Base-by-base conservation (phyloP, 2,888 invertebrate species). In the Agrotis clavis region DNA sequence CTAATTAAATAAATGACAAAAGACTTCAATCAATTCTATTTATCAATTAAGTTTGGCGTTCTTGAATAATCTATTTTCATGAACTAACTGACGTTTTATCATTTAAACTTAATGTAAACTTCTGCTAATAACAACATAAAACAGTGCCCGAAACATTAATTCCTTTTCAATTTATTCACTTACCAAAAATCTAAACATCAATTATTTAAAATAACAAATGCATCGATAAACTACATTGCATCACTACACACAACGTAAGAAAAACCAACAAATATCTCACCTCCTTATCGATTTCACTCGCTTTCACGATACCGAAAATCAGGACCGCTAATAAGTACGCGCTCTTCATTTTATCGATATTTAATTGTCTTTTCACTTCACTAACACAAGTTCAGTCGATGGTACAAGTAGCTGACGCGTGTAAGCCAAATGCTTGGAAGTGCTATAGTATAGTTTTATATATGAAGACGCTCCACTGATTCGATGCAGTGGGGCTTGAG, bases 211-310 rank as follows among this genome's bases (percentile, higher is more conserved):
- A 25, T 35, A 13, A 53, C 21, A 35, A 41, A 16, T 30, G 21
- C 5, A 48, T 59, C 21, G 4, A 35, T 25, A 51, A 25, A 30
- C 11, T 21, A 0, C 2, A 5, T 47, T 1, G 11, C 35, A 53
- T 18, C 62, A 47, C 18, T 35, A n/a, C 57, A 56, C 13, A 21
- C 25, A 18, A 35, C 1, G n/a, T 35, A 5, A 18, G 25, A 21
- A 14, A 45, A 18, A 19, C 25, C 11, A 47, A 48, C 7, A 45
- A 25, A 13, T 18, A 14, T 66, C 88, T 89, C 77, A 96, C 96
- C 92, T 93, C 95, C 90, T 94, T 94, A 73, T 93, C 91, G 85
- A 93, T 89, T 86, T 94, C 93, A 91, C 90, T 93, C 67, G 93
- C 90, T 80, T 87, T 89, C 79, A 90, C 95, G 89, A 95, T 92